These are phyloP conservation scores for Muscicapa adusta DNA, from an alignment of 2,113 vertebrate species.

Conservation along the genomic window DNA sequence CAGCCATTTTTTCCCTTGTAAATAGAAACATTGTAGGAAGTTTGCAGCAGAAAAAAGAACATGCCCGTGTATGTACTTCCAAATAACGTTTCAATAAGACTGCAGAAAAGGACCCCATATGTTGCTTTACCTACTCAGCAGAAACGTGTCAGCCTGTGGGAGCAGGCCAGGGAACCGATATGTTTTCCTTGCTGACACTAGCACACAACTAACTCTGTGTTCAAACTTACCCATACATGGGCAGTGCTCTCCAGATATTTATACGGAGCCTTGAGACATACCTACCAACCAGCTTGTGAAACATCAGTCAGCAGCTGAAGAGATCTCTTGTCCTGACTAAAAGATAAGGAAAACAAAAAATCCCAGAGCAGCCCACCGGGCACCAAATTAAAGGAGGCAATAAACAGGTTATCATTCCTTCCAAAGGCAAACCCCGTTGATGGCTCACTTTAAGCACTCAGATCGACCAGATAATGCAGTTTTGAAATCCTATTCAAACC, in stretches of 20 bases:
- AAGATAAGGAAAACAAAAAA: neutral
- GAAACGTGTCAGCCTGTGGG: neutral
- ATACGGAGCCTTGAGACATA: neutral
- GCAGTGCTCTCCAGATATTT: neutral
- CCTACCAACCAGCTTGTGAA: neutral
- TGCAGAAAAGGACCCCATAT: neutral
- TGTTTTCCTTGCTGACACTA: neutral
- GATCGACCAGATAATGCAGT: neutral
- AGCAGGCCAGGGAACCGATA: neutral
- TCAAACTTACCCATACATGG: neutral
- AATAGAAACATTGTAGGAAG: neutral
- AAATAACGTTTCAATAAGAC: neutral
- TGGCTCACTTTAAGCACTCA: neutral
- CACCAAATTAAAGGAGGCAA: neutral
- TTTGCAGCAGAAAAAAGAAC: neutral
- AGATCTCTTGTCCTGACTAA: neutral
- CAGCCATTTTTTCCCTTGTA: neutral
- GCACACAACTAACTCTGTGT: neutral
- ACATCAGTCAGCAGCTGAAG: neutral
- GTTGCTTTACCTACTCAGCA: neutral
- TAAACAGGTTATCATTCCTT: neutral
- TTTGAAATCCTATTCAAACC: neutral
- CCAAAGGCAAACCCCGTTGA: neutral
- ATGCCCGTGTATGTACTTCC: neutral
- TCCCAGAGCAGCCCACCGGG: neutral